Base-by-base conservation (phyloP, 2,888 invertebrate genomes). In the Drosophila greeni region DNA sequence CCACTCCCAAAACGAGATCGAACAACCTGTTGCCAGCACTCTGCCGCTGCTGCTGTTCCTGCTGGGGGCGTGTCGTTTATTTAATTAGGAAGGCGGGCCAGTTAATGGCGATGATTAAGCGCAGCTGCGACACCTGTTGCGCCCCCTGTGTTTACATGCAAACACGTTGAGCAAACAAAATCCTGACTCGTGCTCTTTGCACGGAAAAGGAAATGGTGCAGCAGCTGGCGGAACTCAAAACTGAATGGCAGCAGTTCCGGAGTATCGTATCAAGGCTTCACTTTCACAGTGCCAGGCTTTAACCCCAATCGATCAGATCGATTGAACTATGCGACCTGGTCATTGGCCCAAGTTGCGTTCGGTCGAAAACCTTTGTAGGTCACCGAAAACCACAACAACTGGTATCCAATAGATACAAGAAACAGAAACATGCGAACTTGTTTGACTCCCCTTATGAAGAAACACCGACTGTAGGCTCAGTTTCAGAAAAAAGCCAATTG, bases 361-460 rank as follows among this genome's bases (percentile, higher is more conserved):
- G 23, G 33, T 26, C 54, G 42, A 43, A 36, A 54, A 55, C 29
- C 31, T 65, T 79, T 82, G 68, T 82, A 74, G 82, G 76, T 82
- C 82, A 76, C 42, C 47, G 24, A 67, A 53, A 51, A 54, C 54
- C 54, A 37, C 26, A 29, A 60, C 58, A 61, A 48, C 24, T 37
- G 14, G 29, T 20, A 47, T 29, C 45, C 8, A 33, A 29, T 39
- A 16, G 36, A 18, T 47, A 47, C 29, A 42, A 24, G 8, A 40
- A 23, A 14, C 45, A 5, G 26, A 26, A 16, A 43, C 26, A 5
- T 9, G 14, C 29, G n/a, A 60, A 60, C 57, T 57, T 20, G 56
- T 36, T 58, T 55, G 26, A n/a, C 39, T 20, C 5, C 42, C 31
- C n/a, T 14, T 23, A 20, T 20, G 12, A 20, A 39, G 39, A 20